Base-by-base conservation (phyloP, 2,888 invertebrate species). In the Horisme vitalbata region DNA sequence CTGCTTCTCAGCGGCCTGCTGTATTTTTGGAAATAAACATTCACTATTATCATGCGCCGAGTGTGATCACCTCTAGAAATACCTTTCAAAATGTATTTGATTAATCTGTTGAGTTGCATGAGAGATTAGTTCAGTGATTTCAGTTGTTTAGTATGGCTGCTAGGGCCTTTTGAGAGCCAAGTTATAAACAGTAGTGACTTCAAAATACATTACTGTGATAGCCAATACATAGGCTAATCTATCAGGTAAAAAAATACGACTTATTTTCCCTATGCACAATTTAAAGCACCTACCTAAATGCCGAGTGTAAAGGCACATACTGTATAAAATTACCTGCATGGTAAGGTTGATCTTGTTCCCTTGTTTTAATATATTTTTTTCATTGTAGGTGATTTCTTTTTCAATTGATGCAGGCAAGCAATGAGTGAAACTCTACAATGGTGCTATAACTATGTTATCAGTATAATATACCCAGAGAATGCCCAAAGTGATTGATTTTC, bases 371-470 rank as follows among this genome's bases (percentile, higher is more conserved):
- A 39, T 31, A 35, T 52, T 54, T 67, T 65, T 63, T 52, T 61
- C 49, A 58, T 75, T 75, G 49, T 72, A 75, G 75, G 71, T 71
- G 45, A 52, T 55, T 51, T 57, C 31, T 45, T 52, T 47, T 59
- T 59, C 27, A 57, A 58, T 61, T 50, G 50, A 54, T 57, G 45
- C 60, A 58, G 57, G 56, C 50, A 63, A 64, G 71, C 72, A 68
- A 86, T 85, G 85, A 75, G 57, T 59, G 65, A 65, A 71, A 43
- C 60, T 46, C 54, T 75, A 58, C 65, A 73, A 61, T 75, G 75
- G 76, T 75, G 68, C 58, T 68, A 65, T 64, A 63, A 78, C 68
- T 75, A 61, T 61, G 35, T 83, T 41, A 52, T 63, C 50, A 61
- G 63, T 66, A 48, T 67, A 52, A 48, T 79, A 45, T 67, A 55